Evolutionary conservation across 2,888 invertebrate species (phyloP).

Genomic region (Nomada ferruginata): DNA sequence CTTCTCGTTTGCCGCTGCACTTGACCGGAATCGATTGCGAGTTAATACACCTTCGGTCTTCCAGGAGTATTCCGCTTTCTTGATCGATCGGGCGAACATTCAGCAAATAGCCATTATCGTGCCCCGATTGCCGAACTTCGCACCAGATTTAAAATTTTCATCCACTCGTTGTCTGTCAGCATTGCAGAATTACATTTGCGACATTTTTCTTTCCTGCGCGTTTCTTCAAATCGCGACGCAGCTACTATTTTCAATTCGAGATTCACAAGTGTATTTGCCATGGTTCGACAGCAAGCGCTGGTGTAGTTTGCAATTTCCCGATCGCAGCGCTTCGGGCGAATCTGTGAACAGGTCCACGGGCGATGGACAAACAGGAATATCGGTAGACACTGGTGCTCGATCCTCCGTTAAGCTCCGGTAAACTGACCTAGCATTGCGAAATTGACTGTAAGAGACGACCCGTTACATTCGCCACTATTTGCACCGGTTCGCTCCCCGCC

Average conservation of each 20-base stretch:
- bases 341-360: background rate
- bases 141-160: background rate
- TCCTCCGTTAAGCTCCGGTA: background rate
- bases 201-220: too few relatives aligned
- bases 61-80: slow-evolving; percentile 43
- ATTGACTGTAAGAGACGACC: slow-evolving; percentile 29
- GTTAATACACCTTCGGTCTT: slow-evolving; percentile 53
- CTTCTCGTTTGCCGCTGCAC: slow-evolving; percentile 59
- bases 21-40: slow-evolving; percentile 68
- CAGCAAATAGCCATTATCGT: slow-evolving; percentile 30
- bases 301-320: background rate
- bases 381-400: background rate
- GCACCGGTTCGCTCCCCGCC: background rate
- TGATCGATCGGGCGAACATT: slow-evolving; percentile 19
- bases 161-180: background rate
- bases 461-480: background rate
- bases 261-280: too few relatives aligned
- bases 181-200: too few relatives aligned
- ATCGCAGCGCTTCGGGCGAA: too few relatives aligned
- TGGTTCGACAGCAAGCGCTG: too few relatives aligned
- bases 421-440: slow-evolving; percentile 11
- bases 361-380: background rate
- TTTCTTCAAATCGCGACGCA: background rate
- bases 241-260: too few relatives aligned
- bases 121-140: slow-evolving; percentile 30